phyloP scores from a whole-genome alignment of 2,113 vertebrate species.

The Oenanthe oenanthe region DNA sequence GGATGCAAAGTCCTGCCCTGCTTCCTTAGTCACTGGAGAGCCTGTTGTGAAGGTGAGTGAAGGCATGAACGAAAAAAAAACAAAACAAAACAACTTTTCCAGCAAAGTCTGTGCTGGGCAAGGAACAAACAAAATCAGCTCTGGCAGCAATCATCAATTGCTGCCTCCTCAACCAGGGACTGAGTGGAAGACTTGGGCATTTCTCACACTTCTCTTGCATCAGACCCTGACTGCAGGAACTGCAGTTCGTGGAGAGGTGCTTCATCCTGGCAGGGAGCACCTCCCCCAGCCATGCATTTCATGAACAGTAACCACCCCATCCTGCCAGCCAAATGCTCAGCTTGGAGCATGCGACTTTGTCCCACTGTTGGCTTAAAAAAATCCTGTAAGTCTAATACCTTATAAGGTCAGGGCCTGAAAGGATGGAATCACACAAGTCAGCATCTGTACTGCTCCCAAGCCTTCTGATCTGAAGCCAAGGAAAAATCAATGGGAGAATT shows the following conservation, averaged over 20 bases:
- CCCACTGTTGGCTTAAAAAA: background rate
- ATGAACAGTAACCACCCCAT: background rate
- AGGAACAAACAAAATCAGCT: background rate
- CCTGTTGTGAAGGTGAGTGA: slow-evolving; percentile 83
- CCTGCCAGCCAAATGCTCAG: background rate
- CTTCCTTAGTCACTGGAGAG: slow-evolving; percentile 82
- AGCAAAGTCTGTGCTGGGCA: background rate
- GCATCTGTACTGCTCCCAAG: background rate
- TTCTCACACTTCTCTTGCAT: background rate
- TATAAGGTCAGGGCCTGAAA: background rate
- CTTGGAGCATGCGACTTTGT: background rate
- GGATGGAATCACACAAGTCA: background rate
- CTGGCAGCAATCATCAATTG: background rate
- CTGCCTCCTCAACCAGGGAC: background rate
- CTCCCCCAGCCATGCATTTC: background rate
- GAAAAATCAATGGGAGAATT: slow-evolving; percentile 44
- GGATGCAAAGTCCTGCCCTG: slow-evolving; percentile 81
- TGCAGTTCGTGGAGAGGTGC: background rate
- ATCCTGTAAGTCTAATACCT: background rate
- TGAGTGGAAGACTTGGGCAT: background rate
- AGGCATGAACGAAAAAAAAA: background rate
- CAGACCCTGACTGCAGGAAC: background rate
- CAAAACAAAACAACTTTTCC: background rate
- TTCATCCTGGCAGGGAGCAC: background rate
- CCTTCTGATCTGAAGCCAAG: slow-evolving; percentile 41